Base-by-base conservation (phyloP, 2,888 invertebrate genomes). In the Phaonia tiefii region DNA sequence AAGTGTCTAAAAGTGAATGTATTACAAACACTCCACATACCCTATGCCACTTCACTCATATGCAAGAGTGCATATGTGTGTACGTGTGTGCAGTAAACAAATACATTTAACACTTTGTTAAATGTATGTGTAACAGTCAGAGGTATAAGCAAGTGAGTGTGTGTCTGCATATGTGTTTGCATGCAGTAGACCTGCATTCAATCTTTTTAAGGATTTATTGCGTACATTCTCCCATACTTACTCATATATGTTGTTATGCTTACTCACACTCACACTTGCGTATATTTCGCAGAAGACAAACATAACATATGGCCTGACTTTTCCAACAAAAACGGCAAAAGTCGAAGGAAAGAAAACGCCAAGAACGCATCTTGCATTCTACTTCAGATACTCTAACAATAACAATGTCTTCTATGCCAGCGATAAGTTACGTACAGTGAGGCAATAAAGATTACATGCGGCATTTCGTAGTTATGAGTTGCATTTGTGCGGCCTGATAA, bases 211-310 rank as follows among this genome's bases (percentile, higher is more conserved):
- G 46, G 46, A 73, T 73, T 74, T 82, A 70, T n/a, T 74, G 75
- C 49, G 60, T 70, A 56, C 54, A 66, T 31, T 31, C 31, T 31
- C 49, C 46, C 75, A 63, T 31, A 66, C 70, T 37, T 39, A 76
- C 58, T 2, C 42, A 25, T 15, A 42, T n/a, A n/a, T n/a, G n/a
- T n/a, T n/a, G n/a, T n/a, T n/a, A n/a, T 8, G 31, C 31, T 31
- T 31, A 31, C 85, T 85, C 86, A 87, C 87, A 89, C 42, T 39
- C 13, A 54, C 25, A 49, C 20, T n/a, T 31, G 0, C 85, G 84
- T 87, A 84, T 85, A 87, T 86, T 88, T 88, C 87, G 86, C 87
- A 87, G 87, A 88, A 86, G 86, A 86, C 88, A 89, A 89, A 88
- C 86, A 89, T 86, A 87, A 88, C 89, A 88, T 88, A 79, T 74